Evolutionary conservation across 2,888 invertebrate species (phyloP).

Genomic region (Caenorhabditis sp.): DNA sequence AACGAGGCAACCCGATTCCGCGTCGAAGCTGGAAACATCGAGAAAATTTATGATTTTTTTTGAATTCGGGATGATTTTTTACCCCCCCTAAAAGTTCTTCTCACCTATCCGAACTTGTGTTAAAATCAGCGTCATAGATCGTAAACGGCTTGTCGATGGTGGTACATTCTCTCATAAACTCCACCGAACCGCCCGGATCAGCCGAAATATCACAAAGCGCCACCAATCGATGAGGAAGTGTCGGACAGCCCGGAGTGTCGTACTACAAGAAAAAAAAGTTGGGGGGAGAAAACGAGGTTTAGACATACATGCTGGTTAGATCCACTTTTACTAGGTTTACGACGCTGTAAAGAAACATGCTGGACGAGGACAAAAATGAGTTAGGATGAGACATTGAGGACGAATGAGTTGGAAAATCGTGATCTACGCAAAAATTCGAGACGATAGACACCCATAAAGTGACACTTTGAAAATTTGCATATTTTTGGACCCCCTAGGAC

Average conservation of each 20-base stretch:
- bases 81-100: too few species aligned
- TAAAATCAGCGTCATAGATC: slow-evolving; percentile 97
- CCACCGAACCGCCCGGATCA: slow-evolving; percentile 97
- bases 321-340: neutral
- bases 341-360: neutral
- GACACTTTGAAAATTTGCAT: too few species aligned
- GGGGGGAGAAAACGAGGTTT: neutral
- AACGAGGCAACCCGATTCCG: slow-evolving; percentile 84
- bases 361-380: neutral
- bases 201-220: slow-evolving; percentile 97
- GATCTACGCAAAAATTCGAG: too few species aligned
- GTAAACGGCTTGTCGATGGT: slow-evolving; percentile 99
- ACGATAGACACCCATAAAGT: too few species aligned
- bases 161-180: slow-evolving; percentile 99
- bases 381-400: neutral
- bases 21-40: slow-evolving; percentile 62
- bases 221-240: slow-evolving; percentile 76
- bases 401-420: too few species aligned
- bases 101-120: slow-evolving; percentile 94
- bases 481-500: too few species aligned
- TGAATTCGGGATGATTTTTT: slow-evolving; percentile 70
- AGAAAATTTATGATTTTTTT: neutral
- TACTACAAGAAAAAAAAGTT: slow-evolving; percentile 33
- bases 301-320: slow-evolving; percentile 1
- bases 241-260: slow-evolving; percentile 61